phyloP scores from a whole-genome alignment of 2,888 invertebrate genomes.

The Sphinx pinastri region DNA sequence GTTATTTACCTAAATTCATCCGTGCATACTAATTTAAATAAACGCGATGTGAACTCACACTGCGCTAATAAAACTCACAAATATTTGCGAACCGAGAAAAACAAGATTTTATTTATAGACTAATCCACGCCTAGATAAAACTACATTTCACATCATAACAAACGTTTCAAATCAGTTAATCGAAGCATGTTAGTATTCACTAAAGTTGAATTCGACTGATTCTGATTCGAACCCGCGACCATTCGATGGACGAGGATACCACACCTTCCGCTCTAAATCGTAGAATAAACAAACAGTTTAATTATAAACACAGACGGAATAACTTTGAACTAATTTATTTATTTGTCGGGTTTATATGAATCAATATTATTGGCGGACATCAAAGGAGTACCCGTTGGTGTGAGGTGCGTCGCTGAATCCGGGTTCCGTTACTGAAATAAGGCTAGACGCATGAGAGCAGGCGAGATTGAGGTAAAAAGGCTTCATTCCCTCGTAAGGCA shows the following conservation, averaged over 20 bases:
- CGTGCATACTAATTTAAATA: too few relatives aligned
- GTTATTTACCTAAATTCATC: too few relatives aligned
- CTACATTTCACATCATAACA: neutral
- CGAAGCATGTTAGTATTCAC: neutral
- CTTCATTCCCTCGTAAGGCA: too few relatives aligned
- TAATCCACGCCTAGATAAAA: neutral
- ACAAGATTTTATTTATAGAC: neutral
- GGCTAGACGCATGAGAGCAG: neutral
- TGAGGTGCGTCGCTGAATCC: neutral
- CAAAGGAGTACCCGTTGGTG: conserved; percentile 51
- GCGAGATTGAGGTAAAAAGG: neutral
- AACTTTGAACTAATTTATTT: conserved; percentile 53
- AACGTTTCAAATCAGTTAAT: too few relatives aligned
- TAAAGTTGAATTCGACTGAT: neutral
- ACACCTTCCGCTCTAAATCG: conserved; percentile 38
- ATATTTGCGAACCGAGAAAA: neutral
- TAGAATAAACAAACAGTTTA: conserved; percentile 64
- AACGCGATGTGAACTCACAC: neutral
- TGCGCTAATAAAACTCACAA: neutral
- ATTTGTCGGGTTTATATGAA: conserved; percentile 54
- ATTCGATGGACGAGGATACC: conserved; percentile 32
- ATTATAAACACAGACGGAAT: conserved; percentile 56
- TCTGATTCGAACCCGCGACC: conserved; percentile 2
- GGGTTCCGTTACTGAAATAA: conserved; percentile 5
- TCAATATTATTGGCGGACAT: conserved; percentile 70